Percentiles rank a stretch among this genome's conserved stretches.
These are phyloP conservation scores for Prinia subflava DNA, from an alignment of 2,113 vertebrate species.

Conservation along the genomic window DNA sequence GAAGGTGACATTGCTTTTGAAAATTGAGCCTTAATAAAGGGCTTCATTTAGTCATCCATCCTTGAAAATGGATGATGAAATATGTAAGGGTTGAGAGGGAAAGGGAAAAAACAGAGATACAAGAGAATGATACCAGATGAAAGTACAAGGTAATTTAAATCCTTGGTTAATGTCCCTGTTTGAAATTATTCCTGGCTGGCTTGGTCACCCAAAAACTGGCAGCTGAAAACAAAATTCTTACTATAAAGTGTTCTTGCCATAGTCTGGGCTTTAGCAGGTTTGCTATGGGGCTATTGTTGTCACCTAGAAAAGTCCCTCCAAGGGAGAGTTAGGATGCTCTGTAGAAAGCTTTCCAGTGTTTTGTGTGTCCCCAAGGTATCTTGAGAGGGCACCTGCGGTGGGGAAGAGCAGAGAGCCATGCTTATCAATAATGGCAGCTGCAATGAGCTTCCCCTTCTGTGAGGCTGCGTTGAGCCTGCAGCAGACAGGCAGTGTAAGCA, in stretches of 20 bases:
- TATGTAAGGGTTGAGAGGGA: background rate
- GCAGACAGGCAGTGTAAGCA: background rate
- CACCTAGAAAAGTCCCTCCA: background rate
- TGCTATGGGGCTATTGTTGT: background rate
- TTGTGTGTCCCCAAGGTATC: rapidly evolving
- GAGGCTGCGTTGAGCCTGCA: background rate
- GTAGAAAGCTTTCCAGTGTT: background rate
- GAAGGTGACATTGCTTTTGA: conserved; percentile 32
- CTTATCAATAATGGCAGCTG: background rate
- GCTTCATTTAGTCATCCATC: conserved; percentile 14
- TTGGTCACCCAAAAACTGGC: background rate
- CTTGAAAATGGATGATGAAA: conserved; percentile 32
- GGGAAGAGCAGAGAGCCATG: background rate
- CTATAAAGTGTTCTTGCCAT: background rate
- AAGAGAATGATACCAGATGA: background rate
- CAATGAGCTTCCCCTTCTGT: background rate
- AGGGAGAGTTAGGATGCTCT: background rate
- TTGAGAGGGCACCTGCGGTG: background rate
- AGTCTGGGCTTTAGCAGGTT: background rate
- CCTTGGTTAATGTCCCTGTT: background rate
- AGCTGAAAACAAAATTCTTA: background rate
- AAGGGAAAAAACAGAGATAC: background rate
- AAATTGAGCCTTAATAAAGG: background rate
- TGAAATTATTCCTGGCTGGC: background rate
- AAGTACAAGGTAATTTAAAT: background rate